Evolutionary conservation across 2,797 vertebrate species (phyloP).

Genomic region (Australoheros facetus): DNA sequence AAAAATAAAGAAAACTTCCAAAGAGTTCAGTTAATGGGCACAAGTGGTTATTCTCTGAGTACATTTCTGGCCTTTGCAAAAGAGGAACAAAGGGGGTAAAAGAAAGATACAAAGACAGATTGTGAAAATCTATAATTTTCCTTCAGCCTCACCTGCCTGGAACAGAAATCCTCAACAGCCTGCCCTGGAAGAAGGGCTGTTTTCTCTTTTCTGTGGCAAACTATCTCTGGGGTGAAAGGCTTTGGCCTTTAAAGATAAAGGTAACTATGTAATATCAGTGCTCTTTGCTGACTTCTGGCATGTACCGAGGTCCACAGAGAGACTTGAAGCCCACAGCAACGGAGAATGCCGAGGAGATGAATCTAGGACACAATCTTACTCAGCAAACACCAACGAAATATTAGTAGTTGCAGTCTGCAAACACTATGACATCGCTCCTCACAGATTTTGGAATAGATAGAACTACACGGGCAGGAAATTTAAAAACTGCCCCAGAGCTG

Average conservation of each 20-base stretch:
- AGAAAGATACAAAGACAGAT: background rate
- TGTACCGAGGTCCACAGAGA: background rate
- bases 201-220: background rate
- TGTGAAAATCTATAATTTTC: background rate
- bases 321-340: slow-evolving; percentile 5
- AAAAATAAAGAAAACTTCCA: slow-evolving; percentile 3
- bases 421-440: background rate
- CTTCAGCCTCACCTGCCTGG: background rate
- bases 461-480: background rate
- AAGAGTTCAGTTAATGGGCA: background rate
- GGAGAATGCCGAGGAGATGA: background rate
- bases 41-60: background rate
- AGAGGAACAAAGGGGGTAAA: background rate
- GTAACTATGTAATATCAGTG: background rate
- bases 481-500: background rate
- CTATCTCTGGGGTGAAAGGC: background rate
- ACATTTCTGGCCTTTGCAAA: background rate
- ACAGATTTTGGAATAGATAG: background rate
- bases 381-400: slow-evolving; percentile 15
- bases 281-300: slow-evolving; percentile 6
- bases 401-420: background rate
- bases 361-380: slow-evolving; percentile 23
- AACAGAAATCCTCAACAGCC: background rate
- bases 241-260: background rate
- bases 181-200: background rate